These are phyloP conservation scores for Agrenia bidenticulata DNA, from an alignment of 2,888 invertebrate species.

Conservation along the genomic window DNA sequence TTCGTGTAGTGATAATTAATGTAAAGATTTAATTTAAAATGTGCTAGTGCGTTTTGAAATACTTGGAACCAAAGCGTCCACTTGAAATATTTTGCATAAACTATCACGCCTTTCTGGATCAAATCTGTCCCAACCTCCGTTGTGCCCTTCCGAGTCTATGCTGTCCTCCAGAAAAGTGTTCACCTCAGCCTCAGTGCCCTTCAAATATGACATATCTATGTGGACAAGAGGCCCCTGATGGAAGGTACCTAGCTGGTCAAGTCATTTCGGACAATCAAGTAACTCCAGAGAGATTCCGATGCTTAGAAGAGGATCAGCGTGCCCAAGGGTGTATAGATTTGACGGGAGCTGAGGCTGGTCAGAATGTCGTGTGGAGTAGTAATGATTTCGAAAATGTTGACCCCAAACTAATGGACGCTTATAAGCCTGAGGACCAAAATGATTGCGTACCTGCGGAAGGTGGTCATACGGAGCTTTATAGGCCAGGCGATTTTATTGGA, in stretches of 20 bases:
- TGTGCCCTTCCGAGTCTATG: constrained; percentile 26
- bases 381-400: constrained; percentile 17
- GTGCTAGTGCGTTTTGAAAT: constrained; percentile 38
- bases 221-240: neutral
- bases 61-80: constrained; percentile 28
- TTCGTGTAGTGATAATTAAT: too few species aligned
- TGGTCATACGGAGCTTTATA: constrained; percentile 17
- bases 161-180: constrained; percentile 16
- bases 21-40: too few species aligned
- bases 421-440: constrained; percentile 13
- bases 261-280: constrained; percentile 22
- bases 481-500: constrained; percentile 30
- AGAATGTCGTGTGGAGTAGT: constrained; percentile 10
- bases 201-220: neutral
- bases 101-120: constrained; percentile 36
- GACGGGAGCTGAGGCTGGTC: constrained; percentile 16
- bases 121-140: constrained; percentile 34
- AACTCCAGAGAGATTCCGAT: constrained; percentile 22
- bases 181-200: neutral
- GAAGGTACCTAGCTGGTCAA: neutral
- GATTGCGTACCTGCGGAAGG: constrained; percentile 14
- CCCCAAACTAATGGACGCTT: constrained; percentile 14
- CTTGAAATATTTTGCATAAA: constrained; percentile 34
- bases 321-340: constrained; percentile 9
- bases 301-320: constrained; percentile 29